Base-by-base conservation (phyloP, 2,113 vertebrate species). In the Cromileptes altivelis region DNA sequence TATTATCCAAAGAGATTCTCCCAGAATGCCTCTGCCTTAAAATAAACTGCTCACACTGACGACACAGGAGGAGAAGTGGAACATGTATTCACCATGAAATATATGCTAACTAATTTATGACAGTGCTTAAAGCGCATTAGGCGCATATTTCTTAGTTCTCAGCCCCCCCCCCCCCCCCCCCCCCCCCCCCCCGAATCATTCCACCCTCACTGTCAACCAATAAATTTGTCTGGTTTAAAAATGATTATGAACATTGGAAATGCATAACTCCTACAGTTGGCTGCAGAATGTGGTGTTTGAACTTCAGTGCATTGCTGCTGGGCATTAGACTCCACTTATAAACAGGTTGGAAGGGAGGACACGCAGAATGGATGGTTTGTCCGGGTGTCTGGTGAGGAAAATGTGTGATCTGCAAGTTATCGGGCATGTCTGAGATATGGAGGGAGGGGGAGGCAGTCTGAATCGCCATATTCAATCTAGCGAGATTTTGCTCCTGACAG, bases 51-150 rank as follows among this genome's bases (percentile, higher is more conserved):
- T 64, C 21, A 9, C 67, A 17, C 21, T 63, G 67, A 64, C 47
- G 19, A 81, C 77, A 72, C 0, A 64, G 37, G 33, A 63, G 68
- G 45, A 64, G 27, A 67, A 53, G 49, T 19, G 68, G 68, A 65
- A 63, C 61, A 75, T 70, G 53, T 47, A 40, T 68, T 64, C 49
- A 60, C 69, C 73, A 75, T 88, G 72, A 91, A 90, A 92, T 85
- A 63, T 87, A 89, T 88, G 80, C 75, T 52, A 88, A 85, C 57
- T 87, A 71, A 90, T 92, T 92, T 82, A 92, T 64, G 37, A 65
- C 80, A 70, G 63, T 25, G 63, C 63, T 92, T 82, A 81, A 81
- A 88, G 84, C 30, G n/a, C 75, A 89, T 90, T 86, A 74, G 79
- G 52, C 17, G 7, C 63, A 86, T 87, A 78, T 84, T 75, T 85